Base-by-base conservation (phyloP, 1,140 invertebrate species). In the Charaxes varanes region DNA sequence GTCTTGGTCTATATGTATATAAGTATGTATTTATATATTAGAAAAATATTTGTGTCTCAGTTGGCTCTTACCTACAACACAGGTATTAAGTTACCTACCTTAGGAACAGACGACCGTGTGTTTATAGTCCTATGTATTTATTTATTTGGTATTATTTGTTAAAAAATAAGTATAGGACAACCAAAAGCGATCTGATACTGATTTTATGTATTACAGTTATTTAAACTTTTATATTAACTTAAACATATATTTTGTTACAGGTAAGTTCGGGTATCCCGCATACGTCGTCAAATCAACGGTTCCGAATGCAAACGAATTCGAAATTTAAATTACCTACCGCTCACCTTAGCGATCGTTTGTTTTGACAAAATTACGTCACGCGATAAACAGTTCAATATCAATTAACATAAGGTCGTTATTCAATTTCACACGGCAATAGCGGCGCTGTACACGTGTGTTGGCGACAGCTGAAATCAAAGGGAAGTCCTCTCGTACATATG, bases 391-490 rank as follows among this genome's bases (percentile, higher is more conserved):
- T 70, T 74, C 60, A 72, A 76, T 58, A 31, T 22, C 40, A 41
- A 66, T 79, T 62, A 48, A 55, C 56, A 68, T 76, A 73, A 66
- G 71, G 69, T 73, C 62, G 61, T 66, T 69, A 62, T 76, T 73
- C 62, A 71, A 66, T 49, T 69, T 71, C 42, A 51, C 62, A 31
- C 62, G 51, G 53, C 35, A 49, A 52, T 48, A 35, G 31, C 42
- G 36, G 43, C 19, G 41, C 43, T 38, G 40, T 45, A 55, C 55
- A 55, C 57, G 55, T 56, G 41, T 58, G 47, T 64, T 60, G 59
- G 43, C 57, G 62, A 66, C 63, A 68, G 55, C 62, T 74, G 70
- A 78, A 74, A 70, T 71, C 61, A 58, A 53, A 50, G 35, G 37
- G 31, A 36, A 44, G 33, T 42, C 36, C 50, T 49, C 41, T 42